phyloP scores from a whole-genome alignment of 2,888 invertebrate species.

The Limnephilus marmoratus region DNA sequence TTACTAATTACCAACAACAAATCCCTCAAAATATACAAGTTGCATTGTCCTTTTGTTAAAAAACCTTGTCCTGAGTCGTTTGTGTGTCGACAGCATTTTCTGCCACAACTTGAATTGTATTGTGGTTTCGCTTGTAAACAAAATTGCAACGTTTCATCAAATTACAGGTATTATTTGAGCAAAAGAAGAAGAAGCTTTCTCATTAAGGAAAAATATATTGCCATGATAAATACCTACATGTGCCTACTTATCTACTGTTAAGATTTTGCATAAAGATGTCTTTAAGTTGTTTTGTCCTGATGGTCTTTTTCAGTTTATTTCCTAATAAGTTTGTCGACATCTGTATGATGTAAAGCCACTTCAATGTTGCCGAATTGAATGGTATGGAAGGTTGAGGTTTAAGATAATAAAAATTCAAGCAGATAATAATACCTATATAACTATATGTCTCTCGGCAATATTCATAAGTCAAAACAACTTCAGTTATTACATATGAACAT shows the following conservation, averaged over 20 bases:
- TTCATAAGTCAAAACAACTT: too few relatives aligned
- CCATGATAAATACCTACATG: not conserved
- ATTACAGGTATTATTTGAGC: not conserved
- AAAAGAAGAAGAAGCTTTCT: not conserved
- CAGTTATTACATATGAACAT: too few relatives aligned
- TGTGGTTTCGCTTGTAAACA: not conserved
- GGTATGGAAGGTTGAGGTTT: not conserved
- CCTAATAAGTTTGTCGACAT: not conserved
- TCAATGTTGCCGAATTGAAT: not conserved
- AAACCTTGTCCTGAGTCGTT: not conserved
- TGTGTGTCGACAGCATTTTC: not conserved
- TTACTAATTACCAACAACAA: too few relatives aligned
- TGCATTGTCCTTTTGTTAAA: too few relatives aligned
- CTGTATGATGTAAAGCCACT: not conserved
- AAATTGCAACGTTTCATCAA: not conserved
- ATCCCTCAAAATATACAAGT: too few relatives aligned
- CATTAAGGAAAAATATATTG: not conserved
- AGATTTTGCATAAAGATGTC: not conserved
- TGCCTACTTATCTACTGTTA: not conserved
- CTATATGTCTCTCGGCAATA: too few relatives aligned
- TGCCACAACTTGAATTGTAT: not conserved
- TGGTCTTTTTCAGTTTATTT: not conserved
- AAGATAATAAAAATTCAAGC: not conserved
- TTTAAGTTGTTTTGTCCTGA: not conserved
- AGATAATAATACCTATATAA: too few relatives aligned